phyloP scores from a whole-genome alignment of 2,888 invertebrate species.

The Drepanosiphum platanoidis region DNA sequence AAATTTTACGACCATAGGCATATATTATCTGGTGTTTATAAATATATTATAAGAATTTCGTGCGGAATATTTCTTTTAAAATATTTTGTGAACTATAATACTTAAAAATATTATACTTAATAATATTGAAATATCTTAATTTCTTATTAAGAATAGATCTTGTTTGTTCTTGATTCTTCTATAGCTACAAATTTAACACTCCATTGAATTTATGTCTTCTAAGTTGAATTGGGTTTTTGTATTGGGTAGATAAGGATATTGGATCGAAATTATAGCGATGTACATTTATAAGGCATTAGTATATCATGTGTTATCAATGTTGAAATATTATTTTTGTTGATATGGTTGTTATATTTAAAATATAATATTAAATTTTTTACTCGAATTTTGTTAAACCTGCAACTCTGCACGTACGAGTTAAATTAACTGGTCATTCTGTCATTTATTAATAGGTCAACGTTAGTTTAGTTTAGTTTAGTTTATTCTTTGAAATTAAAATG shows the following conservation, averaged over 20 bases:
- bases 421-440: constrained; percentile 24
- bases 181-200: not conserved
- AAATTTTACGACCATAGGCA: constrained; percentile 31
- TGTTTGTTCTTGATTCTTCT: not conserved
- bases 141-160: not conserved
- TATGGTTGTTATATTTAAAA: not conserved
- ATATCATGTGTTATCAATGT: not conserved
- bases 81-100: not conserved
- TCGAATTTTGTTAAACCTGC: not conserved
- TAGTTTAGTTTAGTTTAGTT: not conserved
- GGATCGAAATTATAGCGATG: not conserved
- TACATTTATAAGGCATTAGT: no score
- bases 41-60: not conserved
- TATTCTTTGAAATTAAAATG: constrained; percentile 24
- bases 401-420: not conserved
- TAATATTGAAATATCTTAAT: not conserved
- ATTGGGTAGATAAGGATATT: not conserved
- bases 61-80: not conserved
- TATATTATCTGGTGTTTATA: constrained; percentile 4
- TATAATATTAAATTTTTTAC: not conserved
- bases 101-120: not conserved
- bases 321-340: not conserved
- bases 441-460: constrained; percentile 39
- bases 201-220: not conserved
- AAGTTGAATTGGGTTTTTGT: not conserved